Evolutionary conservation across 2,888 invertebrate species (phyloP).

Genomic region (Gastrophysa polygoni): DNA sequence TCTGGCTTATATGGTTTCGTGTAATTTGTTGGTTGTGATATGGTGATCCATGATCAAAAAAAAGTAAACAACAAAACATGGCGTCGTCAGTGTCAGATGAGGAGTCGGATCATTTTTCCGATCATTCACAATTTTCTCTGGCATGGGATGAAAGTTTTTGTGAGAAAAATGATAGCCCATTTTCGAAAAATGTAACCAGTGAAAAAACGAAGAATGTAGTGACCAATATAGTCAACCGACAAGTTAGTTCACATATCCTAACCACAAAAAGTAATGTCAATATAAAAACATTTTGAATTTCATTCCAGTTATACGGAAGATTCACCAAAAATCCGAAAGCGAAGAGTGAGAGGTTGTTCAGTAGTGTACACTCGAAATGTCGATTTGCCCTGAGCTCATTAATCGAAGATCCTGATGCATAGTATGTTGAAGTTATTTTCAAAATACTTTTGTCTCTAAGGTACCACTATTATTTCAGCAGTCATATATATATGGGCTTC

Average conservation of each 20-base stretch:
- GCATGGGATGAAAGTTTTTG: conserved; percentile 38
- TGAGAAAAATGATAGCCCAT: conserved; percentile 37
- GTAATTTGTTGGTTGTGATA: too few relatives aligned
- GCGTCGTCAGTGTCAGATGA: conserved; percentile 46
- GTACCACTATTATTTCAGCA: conserved; percentile 71
- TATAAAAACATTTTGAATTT: conserved; percentile 32
- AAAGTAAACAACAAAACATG: conserved; percentile 46
- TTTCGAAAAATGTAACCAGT: conserved; percentile 23
- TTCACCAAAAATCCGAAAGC: conserved; percentile 53
- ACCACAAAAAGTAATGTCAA: conserved; percentile 44
- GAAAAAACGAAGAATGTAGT: conserved; percentile 43
- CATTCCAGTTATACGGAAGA: conserved; percentile 54
- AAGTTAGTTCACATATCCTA: conserved; percentile 44
- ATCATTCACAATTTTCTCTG: conserved; percentile 45
- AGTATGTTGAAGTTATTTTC: conserved; percentile 46
- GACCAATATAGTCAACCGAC: conserved; percentile 46
- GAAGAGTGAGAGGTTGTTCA: conserved; percentile 56
- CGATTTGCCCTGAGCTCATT: conserved; percentile 48
- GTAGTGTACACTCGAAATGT: conserved; percentile 54
- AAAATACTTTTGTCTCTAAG: background rate
- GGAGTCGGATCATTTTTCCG: conserved; percentile 48
- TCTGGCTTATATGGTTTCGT: too few relatives aligned
- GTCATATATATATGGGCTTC: conserved; percentile 93
- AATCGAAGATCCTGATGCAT: conserved; percentile 43
- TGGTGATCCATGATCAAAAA: too few relatives aligned